Percentiles rank a stretch among this genome's conserved stretches.
Evolutionary conservation across 2,113 vertebrate species (phyloP).

Genomic region (Marmota monax): DNA sequence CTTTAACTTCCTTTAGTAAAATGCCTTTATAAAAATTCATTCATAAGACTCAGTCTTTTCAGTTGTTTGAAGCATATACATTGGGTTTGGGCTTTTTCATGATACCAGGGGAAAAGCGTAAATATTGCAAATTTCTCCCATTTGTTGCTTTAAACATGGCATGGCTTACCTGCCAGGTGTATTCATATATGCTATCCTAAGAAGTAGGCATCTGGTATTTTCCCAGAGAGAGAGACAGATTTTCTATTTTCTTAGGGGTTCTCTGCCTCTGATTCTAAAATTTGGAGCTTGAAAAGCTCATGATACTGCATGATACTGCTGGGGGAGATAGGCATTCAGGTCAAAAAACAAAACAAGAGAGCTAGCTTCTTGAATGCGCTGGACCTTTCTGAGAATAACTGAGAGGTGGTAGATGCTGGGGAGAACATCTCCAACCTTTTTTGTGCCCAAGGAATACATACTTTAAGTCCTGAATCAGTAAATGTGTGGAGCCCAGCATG

Average conservation of each 20-base stretch:
- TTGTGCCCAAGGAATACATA: background rate
- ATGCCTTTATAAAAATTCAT: background rate
- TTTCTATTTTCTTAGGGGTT: background rate
- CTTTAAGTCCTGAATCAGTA: background rate
- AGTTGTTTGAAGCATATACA: background rate
- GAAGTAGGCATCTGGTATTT: background rate
- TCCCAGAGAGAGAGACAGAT: background rate
- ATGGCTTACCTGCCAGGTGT: background rate
- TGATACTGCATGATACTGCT: background rate
- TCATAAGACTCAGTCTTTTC: slow-evolving; percentile 9
- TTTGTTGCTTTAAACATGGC: background rate
- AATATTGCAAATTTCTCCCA: background rate
- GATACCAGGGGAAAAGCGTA: background rate
- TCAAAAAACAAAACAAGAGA: too few species aligned
- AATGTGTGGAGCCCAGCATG: background rate
- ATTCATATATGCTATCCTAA: background rate
- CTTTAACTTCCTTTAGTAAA: slow-evolving; percentile 32
- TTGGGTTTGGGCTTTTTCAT: background rate
- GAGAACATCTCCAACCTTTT: background rate
- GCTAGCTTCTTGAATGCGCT: too few species aligned
- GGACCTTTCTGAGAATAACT: too few species aligned
- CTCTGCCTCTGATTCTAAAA: slow-evolving; percentile 41
- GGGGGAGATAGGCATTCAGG: too few species aligned
- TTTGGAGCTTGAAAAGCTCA: background rate
- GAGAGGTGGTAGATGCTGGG: background rate